Conservation (phyloP, 1,140 invertebrate species). For the Nixonia krombeini region DNA sequence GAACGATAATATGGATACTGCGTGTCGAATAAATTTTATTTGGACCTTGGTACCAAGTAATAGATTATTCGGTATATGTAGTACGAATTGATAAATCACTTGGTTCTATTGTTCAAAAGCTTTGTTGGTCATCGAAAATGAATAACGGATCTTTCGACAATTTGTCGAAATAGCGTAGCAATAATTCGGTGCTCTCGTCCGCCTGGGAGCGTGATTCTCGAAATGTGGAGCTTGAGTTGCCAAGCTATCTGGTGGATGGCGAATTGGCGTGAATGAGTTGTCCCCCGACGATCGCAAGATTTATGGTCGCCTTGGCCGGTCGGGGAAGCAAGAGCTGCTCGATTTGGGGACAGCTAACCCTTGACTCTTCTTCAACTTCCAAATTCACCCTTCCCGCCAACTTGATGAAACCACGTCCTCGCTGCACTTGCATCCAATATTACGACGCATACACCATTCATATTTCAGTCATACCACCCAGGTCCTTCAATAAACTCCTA, state of each 20-base stretch:
- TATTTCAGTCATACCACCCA: too few relatives aligned
- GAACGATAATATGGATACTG: too few relatives aligned
- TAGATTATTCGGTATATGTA: too few relatives aligned
- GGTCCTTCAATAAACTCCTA: too few relatives aligned
- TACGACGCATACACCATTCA: conserved; percentile 17
- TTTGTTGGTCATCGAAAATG: too few relatives aligned
- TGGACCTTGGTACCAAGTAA: too few relatives aligned
- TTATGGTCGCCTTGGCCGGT: conserved; percentile 61
- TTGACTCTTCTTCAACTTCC: conserved; percentile 60
- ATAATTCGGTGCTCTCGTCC: conserved; percentile 31
- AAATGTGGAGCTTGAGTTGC: conserved; percentile 41
- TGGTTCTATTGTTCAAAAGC: too few relatives aligned
- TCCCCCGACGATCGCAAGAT: conserved; percentile 69
- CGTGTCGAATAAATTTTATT: too few relatives aligned
- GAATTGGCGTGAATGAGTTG: conserved; percentile 69
- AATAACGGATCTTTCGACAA: conserved; percentile 17
- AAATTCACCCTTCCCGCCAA: conserved; percentile 33
- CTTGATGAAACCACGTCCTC: conserved; percentile 24
- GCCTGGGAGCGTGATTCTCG: conserved; percentile 39
- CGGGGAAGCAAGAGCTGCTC: conserved; percentile 33
- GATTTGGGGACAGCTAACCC: conserved; percentile 54
- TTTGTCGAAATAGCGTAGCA: conserved; percentile 21
- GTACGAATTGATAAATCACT: too few relatives aligned
- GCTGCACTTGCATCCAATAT: conserved; percentile 41
- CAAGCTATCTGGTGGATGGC: conserved; percentile 60